Evolutionary conservation across 2,888 invertebrate species (phyloP), one percentile per base, ranked within the genome.

Genomic region (Mesorhabditis spiculigera): DNA sequence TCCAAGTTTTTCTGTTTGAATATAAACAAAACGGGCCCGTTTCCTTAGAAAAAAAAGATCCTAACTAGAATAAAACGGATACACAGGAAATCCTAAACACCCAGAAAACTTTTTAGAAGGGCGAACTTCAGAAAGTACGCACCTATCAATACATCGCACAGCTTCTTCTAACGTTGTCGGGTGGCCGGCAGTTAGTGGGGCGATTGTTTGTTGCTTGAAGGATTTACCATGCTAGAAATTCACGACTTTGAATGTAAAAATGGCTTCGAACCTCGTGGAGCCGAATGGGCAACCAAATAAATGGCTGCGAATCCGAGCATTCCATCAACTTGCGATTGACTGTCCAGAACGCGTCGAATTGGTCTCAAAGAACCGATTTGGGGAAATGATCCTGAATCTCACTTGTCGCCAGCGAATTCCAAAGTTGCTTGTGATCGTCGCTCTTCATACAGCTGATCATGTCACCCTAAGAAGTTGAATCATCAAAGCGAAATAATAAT

Each of bases 321-420:
- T 82, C 58, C 58, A 50, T 97, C 67, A 98, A 88, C 86, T 93
- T 91, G 80, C 93, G 90, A 87, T 98, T 98, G 13, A 96, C 92
- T 4, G 94, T 92, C 97, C 97, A 98, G 87, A 97, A 98, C 87
- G 96, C 95, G 87, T 98, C 97, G 88, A 96, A 97, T 88, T 94
- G 95, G 87, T 95, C 93, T 93, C 87, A 65, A 89, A 89, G 74
- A 76, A 67, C 65, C 6, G 42, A 28, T n/a, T 72, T 72, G n/a
- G 67, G 16, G 42, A 50, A 50, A 50, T 61, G 13, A 13, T 28
- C 28, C 28, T 28, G 28, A 28, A 1, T 28, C 79, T 80, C 89
- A 93, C 93, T 95, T 89, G 95, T 94, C 85, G 92, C 91, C 75
- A 97, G 88, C 43, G 95, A 95, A 66, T 92, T 89, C 95, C 96